Evolutionary conservation across 2,797 vertebrate genomes (phyloP), one percentile per base, ranked within the genome.

Genomic region (Cephalopachus bancanus): DNA sequence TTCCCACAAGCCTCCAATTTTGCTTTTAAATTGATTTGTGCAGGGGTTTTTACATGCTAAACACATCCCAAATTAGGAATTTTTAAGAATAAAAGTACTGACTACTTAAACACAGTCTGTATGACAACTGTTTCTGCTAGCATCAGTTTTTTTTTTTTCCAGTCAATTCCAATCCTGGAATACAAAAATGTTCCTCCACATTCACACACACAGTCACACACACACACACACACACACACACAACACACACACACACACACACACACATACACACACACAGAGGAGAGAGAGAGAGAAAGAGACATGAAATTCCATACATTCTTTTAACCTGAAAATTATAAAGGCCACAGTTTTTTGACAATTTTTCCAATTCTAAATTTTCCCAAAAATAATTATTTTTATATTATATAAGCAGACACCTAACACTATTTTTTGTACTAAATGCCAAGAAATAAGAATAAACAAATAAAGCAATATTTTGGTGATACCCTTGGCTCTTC

Each of bases 1-100:
- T 80, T 87, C 33, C 44, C 88, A 3, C 3, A 12, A 57, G 33
- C 60, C 37, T 92, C 6, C 28, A 28, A 44, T 14, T 49, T 94
- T 79, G 1, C 26, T 92, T 86, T 91, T 79, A 44, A 92, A 90
- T 65, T 89, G 33, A 92, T 95, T 91, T 91, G 57, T 92, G 11
- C 14, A 72, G 75, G 10, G 37, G 24, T 5, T 83, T 26, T 37
- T 85, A 83, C 84, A 20, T 74, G 9, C 33, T 65, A 83, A 81
- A 57, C 62, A 60, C 6, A 84, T 0, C 1, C 30, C 22, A 69
- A 78, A 69, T 90, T 85, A 78, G 11, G 12, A 5, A 37, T 59
- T 37, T 69, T 92, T 88, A 1, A 89, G 94, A 87, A 37, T 90
- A 81, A 90, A 97, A 83, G 9, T 51, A 65, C 3, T 19, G 7